Conservation (phyloP, 1,140 invertebrate species). For the Leptonema lineaticorne region DNA sequence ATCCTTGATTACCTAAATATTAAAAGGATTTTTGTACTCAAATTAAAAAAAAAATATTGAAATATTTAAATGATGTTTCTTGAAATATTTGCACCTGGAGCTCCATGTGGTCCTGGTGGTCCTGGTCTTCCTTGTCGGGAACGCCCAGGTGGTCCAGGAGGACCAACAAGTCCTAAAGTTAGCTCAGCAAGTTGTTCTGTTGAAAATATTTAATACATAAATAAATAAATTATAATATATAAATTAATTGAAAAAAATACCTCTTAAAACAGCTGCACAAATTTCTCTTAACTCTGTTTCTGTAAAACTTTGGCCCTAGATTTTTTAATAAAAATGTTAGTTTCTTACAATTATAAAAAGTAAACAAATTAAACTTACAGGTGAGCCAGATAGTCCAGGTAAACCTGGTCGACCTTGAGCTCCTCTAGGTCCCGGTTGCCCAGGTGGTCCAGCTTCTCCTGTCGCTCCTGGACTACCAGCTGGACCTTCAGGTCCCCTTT, state of each 20-base stretch:
- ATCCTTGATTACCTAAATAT: slow-evolving; percentile 35
- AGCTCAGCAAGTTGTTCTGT: slow-evolving; percentile 65
- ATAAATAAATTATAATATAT: not conserved
- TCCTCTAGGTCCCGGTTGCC: slow-evolving; percentile 37
- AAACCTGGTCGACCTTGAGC: slow-evolving; percentile 30
- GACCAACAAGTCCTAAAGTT: slow-evolving; percentile 59
- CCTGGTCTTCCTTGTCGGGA: slow-evolving; percentile 62
- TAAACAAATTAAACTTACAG: slow-evolving; percentile 41
- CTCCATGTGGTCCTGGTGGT: slow-evolving; percentile 62
- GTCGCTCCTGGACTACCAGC: slow-evolving; percentile 26
- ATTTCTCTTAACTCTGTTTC: slow-evolving; percentile 60
- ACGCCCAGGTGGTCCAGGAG: slow-evolving; percentile 62
- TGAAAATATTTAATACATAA: slow-evolving; percentile 6
- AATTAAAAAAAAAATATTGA: slow-evolving; percentile 4
- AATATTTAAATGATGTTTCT: slow-evolving; percentile 16
- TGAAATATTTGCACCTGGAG: slow-evolving; percentile 55
- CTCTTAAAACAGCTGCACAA: slow-evolving; percentile 59
- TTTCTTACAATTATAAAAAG: slow-evolving; percentile 14
- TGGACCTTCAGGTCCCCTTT: slow-evolving; percentile 33
- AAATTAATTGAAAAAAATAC: slow-evolving; percentile 39
- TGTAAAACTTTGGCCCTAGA: slow-evolving; percentile 56
- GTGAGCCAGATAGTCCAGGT: slow-evolving; percentile 37
- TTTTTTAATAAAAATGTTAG: slow-evolving; percentile 18
- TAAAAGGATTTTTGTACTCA: not conserved
- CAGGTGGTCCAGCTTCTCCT: slow-evolving; percentile 35